phyloP scores from a whole-genome alignment of 2,113 vertebrate species.

The Hoplias malabaricus region DNA sequence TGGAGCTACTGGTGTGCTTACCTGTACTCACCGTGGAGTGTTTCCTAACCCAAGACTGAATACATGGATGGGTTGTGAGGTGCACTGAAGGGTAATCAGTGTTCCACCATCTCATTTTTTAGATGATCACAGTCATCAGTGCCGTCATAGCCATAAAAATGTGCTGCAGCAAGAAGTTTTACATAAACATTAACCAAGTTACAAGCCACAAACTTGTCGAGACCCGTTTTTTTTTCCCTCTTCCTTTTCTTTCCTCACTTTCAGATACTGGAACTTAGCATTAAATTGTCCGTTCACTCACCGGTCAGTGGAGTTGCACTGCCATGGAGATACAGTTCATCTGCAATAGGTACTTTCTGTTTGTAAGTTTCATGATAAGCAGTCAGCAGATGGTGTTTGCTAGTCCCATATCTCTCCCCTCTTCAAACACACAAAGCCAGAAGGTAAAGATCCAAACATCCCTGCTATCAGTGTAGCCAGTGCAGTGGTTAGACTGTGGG shows the following conservation, averaged over 20 bases:
- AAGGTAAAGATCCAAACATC: not conserved
- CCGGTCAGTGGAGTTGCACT: not conserved
- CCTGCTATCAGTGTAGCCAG: not conserved
- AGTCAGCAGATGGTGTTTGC: not conserved
- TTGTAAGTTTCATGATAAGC: slow-evolving; percentile 6
- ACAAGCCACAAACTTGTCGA: slow-evolving; percentile 6
- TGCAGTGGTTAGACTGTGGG: not conserved
- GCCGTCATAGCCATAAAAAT: slow-evolving; percentile 34
- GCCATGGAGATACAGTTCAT: not conserved
- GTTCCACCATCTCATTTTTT: not conserved
- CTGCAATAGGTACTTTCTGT: not conserved
- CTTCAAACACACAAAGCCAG: not conserved
- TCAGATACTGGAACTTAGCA: not conserved
- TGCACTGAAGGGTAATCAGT: slow-evolving; percentile 20
- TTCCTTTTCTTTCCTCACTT: not conserved
- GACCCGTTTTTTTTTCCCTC: too few relatives aligned
- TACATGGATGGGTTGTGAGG: slow-evolving; percentile 16
- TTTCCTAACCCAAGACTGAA: not conserved
- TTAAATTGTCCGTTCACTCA: not conserved
- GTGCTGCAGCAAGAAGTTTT: slow-evolving; percentile 21
- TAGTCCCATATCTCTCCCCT: not conserved
- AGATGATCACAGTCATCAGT: not conserved
- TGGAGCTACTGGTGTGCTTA: not conserved
- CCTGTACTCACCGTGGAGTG: not conserved
- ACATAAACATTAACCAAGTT: slow-evolving; percentile 1